These are phyloP conservation scores for Chelonoidis abingdonii DNA, from an alignment of 2,113 vertebrate species.

Conservation along the genomic window DNA sequence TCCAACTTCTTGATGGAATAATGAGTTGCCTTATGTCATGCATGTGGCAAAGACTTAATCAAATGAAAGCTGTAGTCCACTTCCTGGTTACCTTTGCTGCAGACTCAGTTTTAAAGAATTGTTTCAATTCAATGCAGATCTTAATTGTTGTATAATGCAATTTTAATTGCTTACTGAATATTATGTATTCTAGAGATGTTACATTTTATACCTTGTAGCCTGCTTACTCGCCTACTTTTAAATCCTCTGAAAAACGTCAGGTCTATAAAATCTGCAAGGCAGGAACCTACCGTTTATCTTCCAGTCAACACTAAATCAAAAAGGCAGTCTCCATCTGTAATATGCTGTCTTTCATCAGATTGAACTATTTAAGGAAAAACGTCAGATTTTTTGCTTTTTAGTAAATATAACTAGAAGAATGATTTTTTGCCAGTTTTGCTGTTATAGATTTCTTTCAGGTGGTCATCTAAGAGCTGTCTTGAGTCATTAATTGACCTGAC, in stretches of 20 bases:
- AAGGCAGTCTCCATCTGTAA: background rate
- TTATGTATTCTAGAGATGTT: background rate
- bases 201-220: background rate
- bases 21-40: background rate
- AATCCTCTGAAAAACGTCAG: background rate
- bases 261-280: background rate
- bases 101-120: background rate
- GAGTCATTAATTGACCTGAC: background rate
- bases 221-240: background rate
- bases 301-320: background rate
- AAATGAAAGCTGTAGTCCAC: background rate
- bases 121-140: background rate
- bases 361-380: background rate
- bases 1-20: background rate
- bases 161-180: background rate
- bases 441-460: background rate
- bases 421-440: background rate
- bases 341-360: background rate
- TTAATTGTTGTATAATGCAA: background rate
- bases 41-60: background rate
- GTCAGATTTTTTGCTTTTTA: fast-evolving
- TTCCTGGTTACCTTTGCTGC: background rate
- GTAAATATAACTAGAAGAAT: background rate
- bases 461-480: conserved; percentile 22
- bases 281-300: background rate